Base-by-base conservation (phyloP, 1,140 invertebrate genomes). In the Macrocentrus cingulum region DNA sequence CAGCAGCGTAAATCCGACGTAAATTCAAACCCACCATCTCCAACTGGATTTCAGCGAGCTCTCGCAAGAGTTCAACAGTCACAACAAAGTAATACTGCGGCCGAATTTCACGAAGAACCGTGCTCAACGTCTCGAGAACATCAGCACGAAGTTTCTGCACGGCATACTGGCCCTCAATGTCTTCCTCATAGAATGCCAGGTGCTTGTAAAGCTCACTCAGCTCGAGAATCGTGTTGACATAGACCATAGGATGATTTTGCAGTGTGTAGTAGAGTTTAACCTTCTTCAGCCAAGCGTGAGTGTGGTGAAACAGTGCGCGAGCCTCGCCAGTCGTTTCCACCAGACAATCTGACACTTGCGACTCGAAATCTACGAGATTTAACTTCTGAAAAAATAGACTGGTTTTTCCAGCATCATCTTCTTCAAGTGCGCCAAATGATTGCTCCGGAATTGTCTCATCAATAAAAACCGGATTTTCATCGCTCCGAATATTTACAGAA, bases 111-210 rank as follows among this genome's bases (percentile, higher is more conserved):
- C 66, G 69, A 34, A 80, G 60, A 42, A 79, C 64, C 11, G 60
- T 60, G 58, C 72, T 82, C 0, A 88, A 64, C 1, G 81, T 82
- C 65, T 85, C 83, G 36, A 90, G 66, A 65, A 88, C 81, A 59
- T 89, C 87, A 8, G 86, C 82, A 32, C 88, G 70, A 42, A 86
- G 76, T 71, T 88, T 90, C 64, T 89, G 86, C 72, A 90, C 85
- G 59, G 82, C 84, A 67, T 88, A 89, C 68, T 87, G 84, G 50
- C 82, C 81, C 54, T 88, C 87, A 34, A 85, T 72, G 63, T 86
- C 84, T 9, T 79, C 68, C 71, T 91, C 88, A 76, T 88, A 90
- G 65, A 86, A 85, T 1, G 86, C 82, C 34, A 91, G 71, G 64
- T 83, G 80, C 67, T 87, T 85, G 66, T 85, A 91, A 1, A 89